phyloP scores from a whole-genome alignment of 2,797 vertebrate species.

The Sternotherus odoratus region DNA sequence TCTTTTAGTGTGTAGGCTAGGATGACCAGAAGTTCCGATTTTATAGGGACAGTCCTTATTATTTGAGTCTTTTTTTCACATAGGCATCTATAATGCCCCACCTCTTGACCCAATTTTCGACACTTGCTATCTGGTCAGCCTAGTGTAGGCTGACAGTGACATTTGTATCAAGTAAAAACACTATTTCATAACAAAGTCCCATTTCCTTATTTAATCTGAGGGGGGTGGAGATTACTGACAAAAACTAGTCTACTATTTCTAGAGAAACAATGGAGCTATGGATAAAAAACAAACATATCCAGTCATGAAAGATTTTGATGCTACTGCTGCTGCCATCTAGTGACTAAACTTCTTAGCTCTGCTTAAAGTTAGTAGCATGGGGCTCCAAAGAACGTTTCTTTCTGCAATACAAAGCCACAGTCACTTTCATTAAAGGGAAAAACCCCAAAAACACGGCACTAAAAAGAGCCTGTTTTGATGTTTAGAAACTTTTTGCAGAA shows the following conservation, averaged over 20 bases:
- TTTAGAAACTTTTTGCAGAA: neutral
- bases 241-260: neutral
- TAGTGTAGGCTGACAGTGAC: fast-evolving
- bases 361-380: fast-evolving
- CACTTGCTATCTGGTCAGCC: too few species aligned
- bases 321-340: constrained; percentile 73
- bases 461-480: neutral
- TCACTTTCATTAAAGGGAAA: fast-evolving
- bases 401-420: neutral
- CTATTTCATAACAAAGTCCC: fast-evolving
- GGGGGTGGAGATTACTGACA: neutral
- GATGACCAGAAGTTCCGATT: too few species aligned
- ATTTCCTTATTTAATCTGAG: neutral
- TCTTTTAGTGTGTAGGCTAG: fast-evolving
- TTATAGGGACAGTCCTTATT: too few species aligned
- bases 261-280: fast-evolving
- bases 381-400: fast-evolving
- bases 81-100: too few species aligned
- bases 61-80: too few species aligned
- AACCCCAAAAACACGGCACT: fast-evolving
- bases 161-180: neutral
- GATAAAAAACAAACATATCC: fast-evolving
- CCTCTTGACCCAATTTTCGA: too few species aligned
- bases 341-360: neutral
- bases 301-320: neutral